phyloP scores from a whole-genome alignment of 2,797 vertebrate species.

The Diplodus puntazzo region DNA sequence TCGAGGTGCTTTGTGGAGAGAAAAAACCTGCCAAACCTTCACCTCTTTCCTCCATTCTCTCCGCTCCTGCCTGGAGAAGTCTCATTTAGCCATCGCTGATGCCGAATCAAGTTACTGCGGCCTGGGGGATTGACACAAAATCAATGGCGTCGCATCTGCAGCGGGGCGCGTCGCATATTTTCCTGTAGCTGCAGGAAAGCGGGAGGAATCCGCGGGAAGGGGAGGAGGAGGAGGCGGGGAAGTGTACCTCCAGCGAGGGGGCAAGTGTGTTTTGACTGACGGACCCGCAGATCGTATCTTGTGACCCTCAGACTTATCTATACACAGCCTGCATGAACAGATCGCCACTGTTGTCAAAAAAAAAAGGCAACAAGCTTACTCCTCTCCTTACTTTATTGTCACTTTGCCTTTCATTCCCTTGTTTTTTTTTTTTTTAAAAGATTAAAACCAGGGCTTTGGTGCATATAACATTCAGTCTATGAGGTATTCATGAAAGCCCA shows the following conservation, averaged over 20 bases:
- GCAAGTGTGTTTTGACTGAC: constrained; percentile 59
- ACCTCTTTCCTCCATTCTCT: constrained; percentile 13
- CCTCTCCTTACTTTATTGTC: constrained; percentile 11
- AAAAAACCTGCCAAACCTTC: constrained; percentile 22
- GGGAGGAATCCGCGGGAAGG: neutral
- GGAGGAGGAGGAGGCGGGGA: neutral
- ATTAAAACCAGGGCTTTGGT: constrained; percentile 39
- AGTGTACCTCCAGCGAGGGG: constrained; percentile 23
- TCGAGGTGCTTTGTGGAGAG: neutral
- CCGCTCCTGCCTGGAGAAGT: constrained; percentile 23
- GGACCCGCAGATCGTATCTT: constrained; percentile 61
- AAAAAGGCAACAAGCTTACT: constrained; percentile 9
- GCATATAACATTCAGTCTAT: constrained; percentile 37
- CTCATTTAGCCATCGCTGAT: constrained; percentile 68
- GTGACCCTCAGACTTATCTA: constrained; percentile 70
- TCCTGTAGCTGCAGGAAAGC: constrained; percentile 43
- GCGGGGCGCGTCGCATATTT: constrained; percentile 50
- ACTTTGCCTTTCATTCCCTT: constrained; percentile 17
- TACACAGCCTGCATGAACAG: constrained; percentile 21
- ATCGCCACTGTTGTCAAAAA: constrained; percentile 8
- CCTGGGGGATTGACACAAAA: constrained; percentile 65
- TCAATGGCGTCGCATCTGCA: constrained; percentile 66
- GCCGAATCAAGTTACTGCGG: constrained; percentile 65
- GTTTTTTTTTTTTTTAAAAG: constrained; percentile 16
- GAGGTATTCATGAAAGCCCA: constrained; percentile 55